A percentile compares a stretch with the other conserved stretches of the same genome.
Evolutionary conservation across 1,140 invertebrate genomes (phyloP).

Genomic region (Drosophila trapezifrons): DNA sequence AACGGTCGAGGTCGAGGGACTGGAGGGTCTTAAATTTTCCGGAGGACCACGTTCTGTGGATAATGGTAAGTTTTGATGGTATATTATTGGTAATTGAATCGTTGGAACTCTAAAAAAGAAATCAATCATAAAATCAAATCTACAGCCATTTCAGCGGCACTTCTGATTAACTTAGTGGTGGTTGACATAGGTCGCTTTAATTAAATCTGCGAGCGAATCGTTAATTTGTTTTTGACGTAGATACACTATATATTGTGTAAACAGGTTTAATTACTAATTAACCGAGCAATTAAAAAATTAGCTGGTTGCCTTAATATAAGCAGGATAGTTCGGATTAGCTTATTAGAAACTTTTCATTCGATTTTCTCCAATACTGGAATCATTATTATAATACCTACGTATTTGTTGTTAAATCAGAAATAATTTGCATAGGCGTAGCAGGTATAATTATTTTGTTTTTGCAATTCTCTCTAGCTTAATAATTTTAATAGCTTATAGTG

Average conservation of each 20-base stretch:
- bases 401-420: no score
- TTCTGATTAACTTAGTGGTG: not conserved
- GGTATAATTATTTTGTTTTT: no score
- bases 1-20: constrained; percentile 85
- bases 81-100: not conserved
- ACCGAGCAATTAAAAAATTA: not conserved
- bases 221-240: not conserved
- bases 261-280: not conserved
- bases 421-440: no score
- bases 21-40: constrained; percentile 86
- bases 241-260: not conserved
- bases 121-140: no score
- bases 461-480: no score
- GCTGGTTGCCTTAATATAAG: not conserved
- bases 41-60: constrained; percentile 86
- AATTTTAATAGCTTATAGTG: no score
- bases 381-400: no score
- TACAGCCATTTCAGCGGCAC: no score
- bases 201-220: not conserved
- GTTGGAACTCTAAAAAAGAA: no score
- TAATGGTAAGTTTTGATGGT: constrained; percentile 86
- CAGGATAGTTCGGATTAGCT: not conserved
- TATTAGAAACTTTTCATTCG: not conserved
- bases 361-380: no score
- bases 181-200: not conserved